These are phyloP conservation scores for Hyphantria cunea DNA, from an alignment of 1,140 invertebrate species.

Conservation along the genomic window DNA sequence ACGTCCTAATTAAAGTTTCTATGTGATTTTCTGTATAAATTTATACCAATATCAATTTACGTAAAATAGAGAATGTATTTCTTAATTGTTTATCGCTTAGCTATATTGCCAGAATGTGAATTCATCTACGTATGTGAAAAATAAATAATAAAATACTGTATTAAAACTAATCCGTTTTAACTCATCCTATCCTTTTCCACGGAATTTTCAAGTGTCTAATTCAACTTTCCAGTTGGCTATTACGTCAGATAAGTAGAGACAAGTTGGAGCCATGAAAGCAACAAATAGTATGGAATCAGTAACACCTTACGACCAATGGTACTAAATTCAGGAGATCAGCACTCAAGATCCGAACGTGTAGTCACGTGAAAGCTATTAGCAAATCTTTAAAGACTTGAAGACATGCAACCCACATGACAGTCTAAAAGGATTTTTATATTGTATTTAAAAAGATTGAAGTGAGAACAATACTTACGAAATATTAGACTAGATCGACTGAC, in stretches of 20 bases:
- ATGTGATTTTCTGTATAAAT: too few relatives aligned
- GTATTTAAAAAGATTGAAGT: not conserved
- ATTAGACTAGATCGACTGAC: too few relatives aligned
- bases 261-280: slow-evolving; percentile 33
- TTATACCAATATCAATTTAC: too few relatives aligned
- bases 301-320: slow-evolving; percentile 53
- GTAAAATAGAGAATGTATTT: too few relatives aligned
- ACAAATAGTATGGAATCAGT: slow-evolving; percentile 55
- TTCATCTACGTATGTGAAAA: too few relatives aligned
- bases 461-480: not conserved
- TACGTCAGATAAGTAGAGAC: slow-evolving; percentile 12
- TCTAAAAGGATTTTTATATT: not conserved
- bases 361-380: slow-evolving; percentile 74
- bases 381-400: slow-evolving; percentile 56
- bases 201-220: not conserved
- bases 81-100: too few relatives aligned
- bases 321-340: slow-evolving; percentile 59
- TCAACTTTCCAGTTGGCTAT: not conserved
- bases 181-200: too few relatives aligned
- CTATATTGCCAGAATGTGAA: too few relatives aligned
- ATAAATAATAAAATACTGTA: too few relatives aligned
- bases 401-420: slow-evolving; percentile 47
- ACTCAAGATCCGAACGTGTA: slow-evolving; percentile 60
- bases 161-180: too few relatives aligned
- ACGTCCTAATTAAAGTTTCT: too few relatives aligned